These are phyloP conservation scores for Leptestheria dahalacensis DNA, from an alignment of 1,140 invertebrate species.

Conservation along the genomic window DNA sequence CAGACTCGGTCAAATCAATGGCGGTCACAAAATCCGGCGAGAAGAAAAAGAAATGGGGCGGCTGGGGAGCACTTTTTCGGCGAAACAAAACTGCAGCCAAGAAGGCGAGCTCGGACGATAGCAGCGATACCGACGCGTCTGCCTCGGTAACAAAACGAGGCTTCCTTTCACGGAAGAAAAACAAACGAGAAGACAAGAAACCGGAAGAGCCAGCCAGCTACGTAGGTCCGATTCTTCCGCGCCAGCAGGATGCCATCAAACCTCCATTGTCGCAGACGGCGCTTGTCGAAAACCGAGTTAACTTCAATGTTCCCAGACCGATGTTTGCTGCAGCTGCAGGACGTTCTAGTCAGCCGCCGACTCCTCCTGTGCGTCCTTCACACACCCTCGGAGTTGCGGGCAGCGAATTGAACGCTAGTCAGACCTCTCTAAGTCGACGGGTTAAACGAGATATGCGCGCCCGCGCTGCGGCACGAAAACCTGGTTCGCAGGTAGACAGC, in stretches of 20 bases:
- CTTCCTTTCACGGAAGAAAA: background rate
- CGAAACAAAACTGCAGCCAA: background rate
- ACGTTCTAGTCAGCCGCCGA: background rate
- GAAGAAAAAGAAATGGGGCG: conserved; percentile 8
- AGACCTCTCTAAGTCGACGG: conserved; percentile 20
- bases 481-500: conserved; percentile 16
- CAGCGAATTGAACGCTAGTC: conserved; percentile 8
- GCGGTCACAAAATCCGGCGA: background rate
- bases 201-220: too few relatives aligned
- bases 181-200: background rate
- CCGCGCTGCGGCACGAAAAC: conserved; percentile 27
- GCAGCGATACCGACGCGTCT: background rate
- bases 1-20: background rate
- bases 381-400: background rate
- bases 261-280: background rate
- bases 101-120: background rate
- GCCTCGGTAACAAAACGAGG: background rate
- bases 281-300: too few relatives aligned
- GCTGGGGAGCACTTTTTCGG: conserved; percentile 5
- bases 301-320: too few relatives aligned
- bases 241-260: background rate
- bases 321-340: background rate
- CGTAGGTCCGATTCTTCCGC: background rate
- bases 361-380: background rate
- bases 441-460: conserved; percentile 29